Evolutionary conservation across 2,797 vertebrate genomes (phyloP), one percentile per base, ranked within the genome.

Genomic region (Onychomys torridus): DNA sequence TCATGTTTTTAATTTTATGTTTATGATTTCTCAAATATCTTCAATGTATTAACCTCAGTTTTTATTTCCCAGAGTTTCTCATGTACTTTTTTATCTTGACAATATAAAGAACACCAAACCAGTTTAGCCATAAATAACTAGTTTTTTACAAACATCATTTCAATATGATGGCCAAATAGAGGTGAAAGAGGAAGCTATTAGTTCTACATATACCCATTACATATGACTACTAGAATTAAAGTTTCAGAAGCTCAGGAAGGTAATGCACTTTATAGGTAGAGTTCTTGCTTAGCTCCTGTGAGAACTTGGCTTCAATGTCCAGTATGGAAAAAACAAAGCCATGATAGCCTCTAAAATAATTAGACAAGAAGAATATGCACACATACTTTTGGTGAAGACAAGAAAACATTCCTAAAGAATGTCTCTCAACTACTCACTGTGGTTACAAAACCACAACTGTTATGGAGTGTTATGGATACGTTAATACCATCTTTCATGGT

Each of bases 301-400:
- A 87, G 67, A 40, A 14, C 25, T 37, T 73, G 52, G 16, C 0
- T 40, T 73, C 34, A 87, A 37, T 71, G 13, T 14, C 34, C 49
- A 71, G 23, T 27, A 40, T 12, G 9, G 23, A 6, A 73, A 59
- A 73, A 46, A 3, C 16, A 84, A 97, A 97, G 85, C 23, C 89
- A 57, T 73, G 89, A 94, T 96, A 98, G 75, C 91, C n/a, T 59
- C 85, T 71, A 96, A 97, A 65, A 27, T 65, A 97, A 52, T 86
- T 97, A 69, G n/a, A 95, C 57, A 71, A 95, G 83, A 96, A 67
- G 10, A 52, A 81, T 82, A 93, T 23, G 65, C 83, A 78, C 91
- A 29, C 73, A 55, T 34, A 63, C 10, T 79, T 71, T 37, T 3
- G 82, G 19, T 49, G 55, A 95, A 96, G 1, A 16, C 92, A 89